Percentiles rank a stretch among this genome's conserved stretches.
These are phyloP conservation scores for Hylia prasina DNA, from an alignment of 2,113 vertebrate genomes.

Conservation along the genomic window DNA sequence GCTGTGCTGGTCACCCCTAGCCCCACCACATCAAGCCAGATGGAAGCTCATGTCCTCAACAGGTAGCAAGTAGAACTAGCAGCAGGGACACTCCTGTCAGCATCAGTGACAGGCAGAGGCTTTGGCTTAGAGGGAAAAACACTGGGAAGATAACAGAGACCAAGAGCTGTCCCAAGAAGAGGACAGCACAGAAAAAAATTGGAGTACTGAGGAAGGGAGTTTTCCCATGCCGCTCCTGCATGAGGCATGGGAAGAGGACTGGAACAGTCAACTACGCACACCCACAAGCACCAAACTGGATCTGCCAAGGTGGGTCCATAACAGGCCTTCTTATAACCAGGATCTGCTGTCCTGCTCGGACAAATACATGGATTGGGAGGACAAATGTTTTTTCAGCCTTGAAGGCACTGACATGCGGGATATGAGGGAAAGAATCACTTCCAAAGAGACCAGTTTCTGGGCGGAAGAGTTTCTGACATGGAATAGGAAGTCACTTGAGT, in stretches of 20 bases:
- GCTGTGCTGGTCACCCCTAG: too few relatives aligned
- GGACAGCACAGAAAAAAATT: background rate
- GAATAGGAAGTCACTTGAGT: background rate
- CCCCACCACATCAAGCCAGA: too few relatives aligned
- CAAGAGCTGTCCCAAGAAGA: background rate
- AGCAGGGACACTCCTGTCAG: background rate
- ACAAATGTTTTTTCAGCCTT: background rate
- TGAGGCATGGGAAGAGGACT: background rate
- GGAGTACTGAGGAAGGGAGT: too few relatives aligned
- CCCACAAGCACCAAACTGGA: rapidly evolving
- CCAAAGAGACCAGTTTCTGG: too few relatives aligned
- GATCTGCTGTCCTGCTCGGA: background rate
- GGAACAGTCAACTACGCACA: background rate
- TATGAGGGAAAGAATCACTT: background rate
- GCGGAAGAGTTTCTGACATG: background rate
- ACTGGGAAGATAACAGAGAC: background rate
- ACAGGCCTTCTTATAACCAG: background rate
- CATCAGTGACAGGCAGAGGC: background rate
- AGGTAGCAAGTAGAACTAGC: background rate
- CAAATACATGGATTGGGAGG: rapidly evolving
- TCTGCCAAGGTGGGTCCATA: rapidly evolving
- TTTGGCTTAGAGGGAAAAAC: background rate
- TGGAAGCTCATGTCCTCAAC: background rate
- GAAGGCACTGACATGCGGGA: rapidly evolving
- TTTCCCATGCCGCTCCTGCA: rapidly evolving